Base-by-base conservation (phyloP, 2,797 vertebrate genomes). In the Fundulus diaphanus region DNA sequence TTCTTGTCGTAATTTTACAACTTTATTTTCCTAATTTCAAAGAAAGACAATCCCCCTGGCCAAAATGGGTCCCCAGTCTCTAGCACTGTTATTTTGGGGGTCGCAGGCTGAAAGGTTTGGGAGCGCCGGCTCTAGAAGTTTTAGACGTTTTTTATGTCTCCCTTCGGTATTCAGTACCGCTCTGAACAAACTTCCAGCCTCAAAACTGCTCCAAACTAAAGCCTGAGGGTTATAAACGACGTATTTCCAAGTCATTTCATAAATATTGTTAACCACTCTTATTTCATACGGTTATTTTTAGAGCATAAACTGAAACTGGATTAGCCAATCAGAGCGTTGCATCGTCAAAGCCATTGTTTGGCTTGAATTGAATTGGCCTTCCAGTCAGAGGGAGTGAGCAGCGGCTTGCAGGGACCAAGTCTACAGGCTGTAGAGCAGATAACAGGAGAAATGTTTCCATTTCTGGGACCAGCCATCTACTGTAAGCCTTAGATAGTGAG, bases 321-420 rank as follows among this genome's bases (percentile, higher is more conserved):
- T 44, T 27, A 66, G 71, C 83, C 89, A 92, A 90, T 89, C 70
- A 73, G 61, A 27, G 27, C 0, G 9, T 72, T 1, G 44, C 66
- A 42, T 1, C 7, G 57, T 20, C 8, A 12, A 2, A 22, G 71
- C 68, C 54, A 44, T 1, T 81, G 83, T 82, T 88, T 81, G 83
- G 78, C 37, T 91, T 89, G 78, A 57, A 90, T 89, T 8, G 77
- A 78, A 90, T 79, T 93, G 88, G 90, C 48, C 75, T 0, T 42
- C 1, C 2, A 29, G 59, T 76, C 8, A 35, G 27, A 73, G 79
- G 86, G 80, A 0, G 74, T 77, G 63, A 40, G 77, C 67, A 29
- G 52, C 37, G 48, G 72, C 52, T 31, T 71, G 68, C 52, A 57
- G 68, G 82, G 81, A 78, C 75, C 69, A 80, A 37, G 7, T 7